phyloP scores from a whole-genome alignment of 2,888 invertebrate species.

The Ophion slaviceki region DNA sequence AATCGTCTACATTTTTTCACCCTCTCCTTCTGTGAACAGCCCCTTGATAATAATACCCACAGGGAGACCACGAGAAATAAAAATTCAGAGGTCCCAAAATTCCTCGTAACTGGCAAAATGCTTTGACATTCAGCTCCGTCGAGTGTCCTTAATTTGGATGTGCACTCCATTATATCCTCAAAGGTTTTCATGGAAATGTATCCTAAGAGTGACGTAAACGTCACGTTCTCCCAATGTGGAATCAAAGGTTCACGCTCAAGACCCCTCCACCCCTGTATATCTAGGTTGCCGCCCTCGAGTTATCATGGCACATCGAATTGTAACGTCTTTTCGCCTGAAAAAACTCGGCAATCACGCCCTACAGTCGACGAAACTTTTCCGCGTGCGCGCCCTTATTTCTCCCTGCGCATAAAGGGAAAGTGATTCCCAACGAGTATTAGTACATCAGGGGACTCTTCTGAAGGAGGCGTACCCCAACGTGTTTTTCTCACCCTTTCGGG shows the following conservation, averaged over 20 bases:
- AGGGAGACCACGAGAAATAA: constrained; percentile 20
- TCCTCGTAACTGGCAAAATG: neutral
- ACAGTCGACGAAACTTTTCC: constrained; percentile 24
- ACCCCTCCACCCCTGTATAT: neutral
- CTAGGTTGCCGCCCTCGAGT: constrained; percentile 16
- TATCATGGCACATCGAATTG: constrained; percentile 27
- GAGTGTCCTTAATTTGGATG: neutral
- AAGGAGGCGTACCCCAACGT: constrained; percentile 12
- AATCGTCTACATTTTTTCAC: constrained; percentile 51
- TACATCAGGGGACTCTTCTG: neutral
- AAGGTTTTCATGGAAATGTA: constrained; percentile 1
- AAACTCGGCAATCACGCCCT: constrained; percentile 30
- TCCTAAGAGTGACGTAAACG: constrained; percentile 18
- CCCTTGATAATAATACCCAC: constrained; percentile 53
- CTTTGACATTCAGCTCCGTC: constrained; percentile 36
- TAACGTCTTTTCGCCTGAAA: constrained; percentile 27
- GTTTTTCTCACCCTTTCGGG: constrained; percentile 31
- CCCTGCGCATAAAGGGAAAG: constrained; percentile 34
- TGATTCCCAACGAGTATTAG: constrained; percentile 48
- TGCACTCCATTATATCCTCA: neutral
- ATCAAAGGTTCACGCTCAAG: constrained; percentile 11
- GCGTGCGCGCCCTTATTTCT: constrained; percentile 18
- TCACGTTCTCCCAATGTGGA: constrained; percentile 24
- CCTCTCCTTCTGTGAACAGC: constrained; percentile 36
- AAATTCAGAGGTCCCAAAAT: constrained; percentile 9